A percentile compares a stretch with the other conserved stretches of the same genome.
phyloP scores from a whole-genome alignment of 2,113 vertebrate species.

The Anser brachyrhynchus region DNA sequence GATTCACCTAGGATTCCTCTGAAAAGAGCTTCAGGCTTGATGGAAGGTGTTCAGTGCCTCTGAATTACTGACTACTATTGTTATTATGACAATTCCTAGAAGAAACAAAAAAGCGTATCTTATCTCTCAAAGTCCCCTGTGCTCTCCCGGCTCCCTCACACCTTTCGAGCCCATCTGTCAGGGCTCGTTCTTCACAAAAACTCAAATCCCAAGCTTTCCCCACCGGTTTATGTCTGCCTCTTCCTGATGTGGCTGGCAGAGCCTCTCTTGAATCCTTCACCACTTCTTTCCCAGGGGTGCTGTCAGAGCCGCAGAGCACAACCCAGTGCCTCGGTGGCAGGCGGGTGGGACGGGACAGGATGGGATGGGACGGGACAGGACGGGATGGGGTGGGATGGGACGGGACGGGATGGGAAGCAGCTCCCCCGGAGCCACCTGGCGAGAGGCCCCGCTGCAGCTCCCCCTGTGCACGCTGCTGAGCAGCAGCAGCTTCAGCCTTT shows the following conservation, averaged over 20 bases:
- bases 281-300: background rate
- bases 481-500: constrained; percentile 66
- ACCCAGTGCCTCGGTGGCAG: background rate
- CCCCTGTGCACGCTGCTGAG: background rate
- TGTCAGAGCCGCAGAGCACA: background rate
- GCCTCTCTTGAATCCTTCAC: background rate
- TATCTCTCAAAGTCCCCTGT: background rate
- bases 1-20: constrained; percentile 4
- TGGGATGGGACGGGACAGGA: background rate
- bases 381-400: background rate
- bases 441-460: background rate
- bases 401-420: background rate
- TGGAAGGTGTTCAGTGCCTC: background rate
- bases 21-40: constrained; percentile 3
- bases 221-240: constrained; percentile 42
- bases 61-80: constrained; percentile 34
- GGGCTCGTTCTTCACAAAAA: constrained; percentile 34
- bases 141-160: background rate
- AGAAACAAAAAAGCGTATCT: background rate
- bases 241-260: background rate
- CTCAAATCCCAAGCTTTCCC: constrained; percentile 31
- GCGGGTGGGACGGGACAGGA: background rate
- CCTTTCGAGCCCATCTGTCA: constrained; percentile 63
- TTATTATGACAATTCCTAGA: background rate
- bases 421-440: background rate